Evolutionary conservation across 2,888 invertebrate species (phyloP).

Genomic region (Nezara viridula): DNA sequence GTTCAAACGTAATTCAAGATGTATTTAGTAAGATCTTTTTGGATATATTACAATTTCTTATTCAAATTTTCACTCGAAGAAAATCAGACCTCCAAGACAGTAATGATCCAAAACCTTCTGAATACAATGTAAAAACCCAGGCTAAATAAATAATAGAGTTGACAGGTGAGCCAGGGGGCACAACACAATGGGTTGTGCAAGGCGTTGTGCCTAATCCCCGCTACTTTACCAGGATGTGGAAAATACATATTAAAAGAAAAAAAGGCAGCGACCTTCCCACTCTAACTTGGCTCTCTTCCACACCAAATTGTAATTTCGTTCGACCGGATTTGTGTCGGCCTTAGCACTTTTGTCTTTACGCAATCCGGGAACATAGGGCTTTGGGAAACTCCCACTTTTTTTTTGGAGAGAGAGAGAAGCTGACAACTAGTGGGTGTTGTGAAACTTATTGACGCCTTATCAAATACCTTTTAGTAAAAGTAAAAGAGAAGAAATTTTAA

Average conservation of each 20-base stretch:
- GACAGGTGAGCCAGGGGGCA: not conserved
- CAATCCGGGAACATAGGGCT: not conserved
- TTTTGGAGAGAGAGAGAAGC: not conserved
- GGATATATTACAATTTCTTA: no score
- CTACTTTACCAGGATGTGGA: conserved; percentile 11
- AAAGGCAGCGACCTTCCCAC: not conserved
- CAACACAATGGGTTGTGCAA: conserved; percentile 38
- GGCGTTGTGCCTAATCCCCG: not conserved
- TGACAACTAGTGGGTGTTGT: not conserved
- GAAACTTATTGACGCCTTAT: not conserved
- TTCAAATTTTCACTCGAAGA: no score
- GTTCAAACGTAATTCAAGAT: no score
- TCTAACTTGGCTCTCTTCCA: conserved; percentile 24
- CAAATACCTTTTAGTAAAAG: not conserved
- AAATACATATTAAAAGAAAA: conserved; percentile 39
- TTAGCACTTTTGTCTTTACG: conserved; percentile 40
- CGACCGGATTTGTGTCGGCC: conserved; percentile 36
- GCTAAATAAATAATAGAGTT: not conserved
- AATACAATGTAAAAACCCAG: not conserved
- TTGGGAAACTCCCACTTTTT: conserved; percentile 9
- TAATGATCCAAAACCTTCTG: not conserved
- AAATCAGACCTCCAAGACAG: not conserved
- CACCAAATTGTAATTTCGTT: conserved; percentile 48
- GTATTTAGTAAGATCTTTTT: no score
- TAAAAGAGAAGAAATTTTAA: not conserved